phyloP scores from a whole-genome alignment of 2,888 invertebrate species.

The Calameuta filiformis region DNA sequence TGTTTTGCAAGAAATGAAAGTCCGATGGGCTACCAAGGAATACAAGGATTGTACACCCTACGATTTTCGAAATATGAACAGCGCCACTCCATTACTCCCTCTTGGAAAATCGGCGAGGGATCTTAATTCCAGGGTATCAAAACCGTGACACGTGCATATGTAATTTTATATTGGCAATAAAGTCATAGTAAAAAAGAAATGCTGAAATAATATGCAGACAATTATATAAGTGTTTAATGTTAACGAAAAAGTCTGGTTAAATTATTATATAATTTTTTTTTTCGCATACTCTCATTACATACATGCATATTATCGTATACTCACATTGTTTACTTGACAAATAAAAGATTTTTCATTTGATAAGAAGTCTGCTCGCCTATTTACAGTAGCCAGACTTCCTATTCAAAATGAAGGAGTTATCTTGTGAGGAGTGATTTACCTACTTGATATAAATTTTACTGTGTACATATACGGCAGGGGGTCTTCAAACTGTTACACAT shows the following conservation, averaged over 20 bases:
- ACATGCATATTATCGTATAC: not conserved
- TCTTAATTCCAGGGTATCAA: not conserved
- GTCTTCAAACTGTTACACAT: not conserved
- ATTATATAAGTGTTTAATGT: not conserved
- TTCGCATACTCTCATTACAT: not conserved
- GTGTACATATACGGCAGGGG: not conserved
- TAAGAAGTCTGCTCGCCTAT: too few species aligned
- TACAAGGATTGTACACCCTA: not conserved
- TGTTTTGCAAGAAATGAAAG: not conserved
- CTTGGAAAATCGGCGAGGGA: not conserved
- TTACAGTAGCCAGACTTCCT: too few species aligned
- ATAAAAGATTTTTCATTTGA: not conserved
- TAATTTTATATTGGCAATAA: not conserved
- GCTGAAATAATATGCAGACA: not conserved
- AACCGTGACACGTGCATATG: not conserved
- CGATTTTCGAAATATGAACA: not conserved
- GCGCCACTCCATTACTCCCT: not conserved
- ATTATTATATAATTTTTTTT: not conserved
- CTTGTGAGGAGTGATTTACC: not conserved
- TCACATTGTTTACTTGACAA: not conserved
- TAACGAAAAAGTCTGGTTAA: not conserved
- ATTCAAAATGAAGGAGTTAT: too few species aligned
- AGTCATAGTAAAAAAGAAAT: not conserved
- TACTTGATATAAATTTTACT: not conserved
- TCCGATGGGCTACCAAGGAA: not conserved